A percentile compares a stretch with the other conserved stretches of the same genome.
Evolutionary conservation across 1,140 invertebrate genomes (phyloP).

Genomic region (Grapholita molesta): DNA sequence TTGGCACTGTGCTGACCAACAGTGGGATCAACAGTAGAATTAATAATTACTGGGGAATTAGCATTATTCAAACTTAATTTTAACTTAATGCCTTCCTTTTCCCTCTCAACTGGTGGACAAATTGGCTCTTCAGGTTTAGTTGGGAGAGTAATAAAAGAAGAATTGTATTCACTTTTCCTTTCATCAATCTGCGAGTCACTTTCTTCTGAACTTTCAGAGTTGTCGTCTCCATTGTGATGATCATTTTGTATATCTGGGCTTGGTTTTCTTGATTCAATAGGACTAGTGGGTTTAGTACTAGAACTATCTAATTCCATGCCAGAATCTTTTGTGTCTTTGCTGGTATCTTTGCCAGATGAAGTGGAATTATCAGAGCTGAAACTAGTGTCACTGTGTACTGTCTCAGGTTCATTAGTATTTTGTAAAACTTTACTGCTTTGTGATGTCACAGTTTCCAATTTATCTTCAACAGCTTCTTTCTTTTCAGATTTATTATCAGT

Average conservation of each 20-base stretch:
- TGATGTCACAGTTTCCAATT: conserved; percentile 45
- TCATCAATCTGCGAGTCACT: conserved; percentile 46
- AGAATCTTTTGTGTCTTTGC: conserved; percentile 42
- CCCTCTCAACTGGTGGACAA: conserved; percentile 40
- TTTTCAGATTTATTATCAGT: conserved; percentile 35
- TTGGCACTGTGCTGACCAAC: conserved; percentile 56
- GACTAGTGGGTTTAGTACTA: conserved; percentile 35
- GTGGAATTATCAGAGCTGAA: conserved; percentile 51
- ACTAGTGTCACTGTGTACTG: conserved; percentile 51
- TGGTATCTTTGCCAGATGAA: conserved; percentile 44
- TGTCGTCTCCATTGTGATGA: conserved; percentile 62
- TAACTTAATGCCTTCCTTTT: conserved; percentile 63
- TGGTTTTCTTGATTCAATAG: conserved; percentile 28
- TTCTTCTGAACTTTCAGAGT: conserved; percentile 49
- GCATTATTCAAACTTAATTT: conserved; percentile 71
- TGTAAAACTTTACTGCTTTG: conserved; percentile 36
- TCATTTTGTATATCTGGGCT: conserved; percentile 27
- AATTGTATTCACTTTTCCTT: conserved; percentile 27
- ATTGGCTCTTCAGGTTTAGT: conserved; percentile 38
- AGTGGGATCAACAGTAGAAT: conserved; percentile 69
- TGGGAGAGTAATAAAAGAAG: conserved; percentile 29
- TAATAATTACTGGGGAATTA: conserved; percentile 70
- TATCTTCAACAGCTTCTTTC: conserved; percentile 47
- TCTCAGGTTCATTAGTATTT: conserved; percentile 40
- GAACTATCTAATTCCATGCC: conserved; percentile 45